These are phyloP conservation scores for Lepidurus arcticus DNA, from an alignment of 1,140 invertebrate genomes.

Conservation along the genomic window DNA sequence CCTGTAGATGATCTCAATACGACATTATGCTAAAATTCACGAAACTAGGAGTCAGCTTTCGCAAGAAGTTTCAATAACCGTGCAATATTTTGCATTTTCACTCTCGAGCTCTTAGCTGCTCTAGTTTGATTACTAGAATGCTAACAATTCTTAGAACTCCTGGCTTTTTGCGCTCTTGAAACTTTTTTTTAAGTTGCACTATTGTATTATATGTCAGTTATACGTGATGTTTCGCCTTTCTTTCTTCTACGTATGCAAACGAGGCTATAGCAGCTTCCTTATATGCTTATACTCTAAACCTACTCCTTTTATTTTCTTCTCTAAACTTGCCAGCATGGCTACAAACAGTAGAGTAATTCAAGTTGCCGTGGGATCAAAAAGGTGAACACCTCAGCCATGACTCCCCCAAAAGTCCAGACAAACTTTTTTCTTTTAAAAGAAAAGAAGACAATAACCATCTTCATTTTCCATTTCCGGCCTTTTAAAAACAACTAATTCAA, in stretches of 20 bases:
- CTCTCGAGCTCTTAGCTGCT: not conserved
- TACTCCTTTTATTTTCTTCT: not conserved
- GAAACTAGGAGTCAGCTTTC: conserved; percentile 27
- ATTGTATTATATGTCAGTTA: not conserved
- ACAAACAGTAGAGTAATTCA: no score
- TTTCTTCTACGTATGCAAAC: conserved; percentile 6
- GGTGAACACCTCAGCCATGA: not conserved
- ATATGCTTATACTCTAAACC: no score
- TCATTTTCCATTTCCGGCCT: not conserved
- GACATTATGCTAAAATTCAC: conserved; percentile 35
- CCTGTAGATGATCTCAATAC: not conserved
- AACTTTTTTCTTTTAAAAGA: not conserved
- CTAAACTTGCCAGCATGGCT: not conserved
- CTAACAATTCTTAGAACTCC: not conserved
- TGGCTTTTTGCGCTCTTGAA: not conserved
- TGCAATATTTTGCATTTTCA: no score
- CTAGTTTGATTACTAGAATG: not conserved
- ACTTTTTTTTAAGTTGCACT: not conserved
- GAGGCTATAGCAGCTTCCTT: not conserved
- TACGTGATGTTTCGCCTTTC: conserved; percentile 21
- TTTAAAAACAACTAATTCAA: not conserved
- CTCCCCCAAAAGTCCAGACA: not conserved
- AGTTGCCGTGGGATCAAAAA: not conserved
- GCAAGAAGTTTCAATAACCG: no score
- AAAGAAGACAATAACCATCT: not conserved